Base-by-base conservation (phyloP, 2,113 vertebrate species). In the Eptatretus burgeri region DNA sequence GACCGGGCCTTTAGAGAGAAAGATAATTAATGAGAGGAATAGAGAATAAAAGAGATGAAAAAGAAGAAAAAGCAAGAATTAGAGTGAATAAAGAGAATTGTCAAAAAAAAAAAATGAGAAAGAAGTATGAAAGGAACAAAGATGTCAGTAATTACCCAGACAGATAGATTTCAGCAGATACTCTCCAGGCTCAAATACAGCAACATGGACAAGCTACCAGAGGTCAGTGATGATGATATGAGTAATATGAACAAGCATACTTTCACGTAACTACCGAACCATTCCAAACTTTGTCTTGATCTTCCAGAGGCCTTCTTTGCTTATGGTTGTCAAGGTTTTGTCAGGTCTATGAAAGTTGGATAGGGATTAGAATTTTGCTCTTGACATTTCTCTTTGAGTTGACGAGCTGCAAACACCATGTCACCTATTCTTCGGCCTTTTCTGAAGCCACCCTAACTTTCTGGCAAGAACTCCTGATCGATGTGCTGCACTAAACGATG, bases 341-440 rank as follows among this genome's bases (percentile, higher is more conserved):
- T 60, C 56, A 60, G 56, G 56, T 60, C 12, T 9, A 60, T 20
- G 20, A 20, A 60, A 20, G 56, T 60, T 20, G 20, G 9, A 17
- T 60, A 10, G 10, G 11, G 56, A 20, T 60, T 20, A 13, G 56
- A 60, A 20, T 20, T 9, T 60, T 60, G 56, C 56, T 60, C 56
- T 60, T 60, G 56, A 20, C 56, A 60, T 60, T 60, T 60, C 19
- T 60, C 53, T 60, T 60, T 8, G 53, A 60, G 53, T 60, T 60
- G 56, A 12, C 56, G 9, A 20, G 56, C 56, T 60, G 56, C 56
- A 60, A 60, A 60, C 11, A 60, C 56, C 56, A 60, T 60, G 56
- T 60, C 56, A 60, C n/a, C 20, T n/a, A 20, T 60, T 60, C 56
- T 11, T 17, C 56, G 56, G 56, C 56, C 20, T 60, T 60, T 60